Base-by-base conservation (phyloP, 2,797 vertebrate species). In the Ateles fusciceps region DNA sequence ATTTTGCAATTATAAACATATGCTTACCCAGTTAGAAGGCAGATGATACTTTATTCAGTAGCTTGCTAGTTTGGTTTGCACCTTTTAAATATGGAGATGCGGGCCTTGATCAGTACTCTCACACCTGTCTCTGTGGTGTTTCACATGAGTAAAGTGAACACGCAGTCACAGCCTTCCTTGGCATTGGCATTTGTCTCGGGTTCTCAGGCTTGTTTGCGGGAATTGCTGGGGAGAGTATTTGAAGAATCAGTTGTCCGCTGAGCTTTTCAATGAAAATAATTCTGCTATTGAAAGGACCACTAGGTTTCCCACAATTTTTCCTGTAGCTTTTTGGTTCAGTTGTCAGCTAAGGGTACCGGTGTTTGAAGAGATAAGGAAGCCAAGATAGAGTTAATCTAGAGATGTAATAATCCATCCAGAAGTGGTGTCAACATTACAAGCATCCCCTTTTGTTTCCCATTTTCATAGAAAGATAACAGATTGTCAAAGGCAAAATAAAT, bases 61-160 rank as follows among this genome's bases (percentile, higher is more conserved):
- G 12, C 46, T 30, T n/a, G 0, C 21, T 22, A 12, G 44, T 74
- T 72, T 72, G 17, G 21, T 14, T 61, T 64, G 5, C 13, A 42
- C 12, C 14, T 74, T 75, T 61, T 59, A 30, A 36, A 33, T 71
- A 36, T 4, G 4, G 21, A 93, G 50, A 30, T 28, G 4, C 44
- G 3, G 6, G 28, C 7, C 22, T 95, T 0, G 0, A 7, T 22
- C 50, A 14, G 46, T 13, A 15, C 24, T 64, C 57, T n/a, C 30
- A 3, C 2, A 12, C 7, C 24, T 42, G 1, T 22, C 2, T 26
- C 4, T 15, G 22, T 4, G 0, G 8, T 1, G 2, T 61, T 68
- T n/a, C 9, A 39, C 1, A 13, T 8, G 13, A 9, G 12, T 22
- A 33, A 30, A 83, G 11, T 28, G 79, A 24, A 55, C 1, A 9